Evolutionary conservation across 2,888 invertebrate species (phyloP), one percentile per base, ranked within the genome.

Genomic region (Proisotoma minuta): DNA sequence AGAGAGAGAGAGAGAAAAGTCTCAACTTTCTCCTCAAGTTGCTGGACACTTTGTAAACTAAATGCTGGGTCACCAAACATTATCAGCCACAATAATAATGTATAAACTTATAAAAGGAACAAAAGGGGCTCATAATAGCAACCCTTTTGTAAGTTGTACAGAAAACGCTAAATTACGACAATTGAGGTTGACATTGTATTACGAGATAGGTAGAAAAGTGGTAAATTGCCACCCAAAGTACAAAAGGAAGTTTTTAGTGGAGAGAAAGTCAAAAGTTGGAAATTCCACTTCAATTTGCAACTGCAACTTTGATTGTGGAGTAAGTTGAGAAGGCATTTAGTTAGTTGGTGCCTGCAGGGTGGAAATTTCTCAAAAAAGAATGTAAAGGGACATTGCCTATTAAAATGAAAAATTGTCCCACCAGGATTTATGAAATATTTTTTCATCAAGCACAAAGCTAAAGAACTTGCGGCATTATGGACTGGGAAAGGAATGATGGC

Each of bases 381-480:
- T 40, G 40, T 28, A 29, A 26, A 20, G 40, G 56, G 39, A 40
- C n/a, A 34, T 52, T 51, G 51, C 39, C 28, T 59, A 59, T 51
- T 54, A 54, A 54, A 39, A 54, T 54, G 54, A 54, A 54, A 54
- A 54, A 54, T 54, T 18, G 54, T 54, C 54, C 54, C 54, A 8
- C 49, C 20, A 54, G 54, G 54, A 54, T 54, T 54, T 54, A 22
- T 39, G 40, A 54, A 54, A 54, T 54, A 54, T 40, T 54, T 54
- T 54, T 54, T 54, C 54, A 54, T 54, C 28, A 54, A 22, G n/a
- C n/a, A 43, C 5, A 43, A 24, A 39, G 40, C 22, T 26, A 20
- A 8, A 4, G 3, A 50, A 3, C 24, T 24, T 50, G 3, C 39
- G 54, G 10, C 34, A 18, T 54, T 23, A 39, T 54, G 34, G 23